A percentile compares a stretch with the other conserved stretches of the same genome.
Evolutionary conservation across 2,113 vertebrate species (phyloP).

Genomic region (Heteronetta atricapilla): DNA sequence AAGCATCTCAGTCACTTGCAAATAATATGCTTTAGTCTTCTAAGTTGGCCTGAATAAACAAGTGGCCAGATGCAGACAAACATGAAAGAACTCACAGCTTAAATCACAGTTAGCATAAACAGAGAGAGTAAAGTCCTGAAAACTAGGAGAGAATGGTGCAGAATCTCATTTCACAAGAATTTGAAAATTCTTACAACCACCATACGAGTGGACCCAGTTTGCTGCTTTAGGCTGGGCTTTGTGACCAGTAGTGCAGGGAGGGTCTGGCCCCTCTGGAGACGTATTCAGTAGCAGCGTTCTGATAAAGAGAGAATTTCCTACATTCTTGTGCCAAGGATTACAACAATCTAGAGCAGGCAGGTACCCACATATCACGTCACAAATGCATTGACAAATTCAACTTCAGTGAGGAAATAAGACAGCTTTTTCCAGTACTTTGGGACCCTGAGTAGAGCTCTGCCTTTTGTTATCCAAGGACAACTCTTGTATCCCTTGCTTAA

Average conservation of each 20-base stretch:
- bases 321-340: background rate
- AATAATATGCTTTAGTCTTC: background rate
- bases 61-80: background rate
- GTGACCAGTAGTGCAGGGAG: background rate
- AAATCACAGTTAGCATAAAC: background rate
- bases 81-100: background rate
- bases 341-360: background rate
- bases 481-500: background rate
- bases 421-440: background rate
- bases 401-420: background rate
- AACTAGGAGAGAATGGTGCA: background rate
- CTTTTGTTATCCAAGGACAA: background rate
- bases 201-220: background rate
- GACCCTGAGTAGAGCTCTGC: background rate
- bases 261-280: background rate
- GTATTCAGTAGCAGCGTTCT: background rate
- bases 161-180: background rate
- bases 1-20: background rate
- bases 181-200: background rate
- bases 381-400: background rate
- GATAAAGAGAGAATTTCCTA: slow-evolving; percentile 11
- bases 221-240: background rate
- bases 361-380: background rate
- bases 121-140: background rate
- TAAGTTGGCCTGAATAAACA: background rate